phyloP scores from a whole-genome alignment of 2,888 invertebrate species.

The Norana najaformis region DNA sequence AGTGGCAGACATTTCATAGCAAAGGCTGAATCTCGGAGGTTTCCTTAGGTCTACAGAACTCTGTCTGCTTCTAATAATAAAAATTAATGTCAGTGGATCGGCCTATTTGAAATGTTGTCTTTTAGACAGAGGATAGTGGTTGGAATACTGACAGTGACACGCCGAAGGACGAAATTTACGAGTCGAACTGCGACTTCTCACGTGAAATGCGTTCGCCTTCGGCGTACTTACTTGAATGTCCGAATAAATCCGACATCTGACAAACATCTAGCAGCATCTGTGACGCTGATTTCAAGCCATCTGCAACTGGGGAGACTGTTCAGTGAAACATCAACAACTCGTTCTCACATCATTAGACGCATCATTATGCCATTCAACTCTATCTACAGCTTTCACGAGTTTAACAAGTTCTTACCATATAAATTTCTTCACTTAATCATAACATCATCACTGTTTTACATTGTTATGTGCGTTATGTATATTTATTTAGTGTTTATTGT shows the following conservation, averaged over 20 bases:
- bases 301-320: background rate
- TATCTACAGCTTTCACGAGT: background rate
- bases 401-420: background rate
- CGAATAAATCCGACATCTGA: too few relatives aligned
- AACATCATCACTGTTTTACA: background rate
- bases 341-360: background rate
- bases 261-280: background rate
- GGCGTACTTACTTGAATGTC: too few relatives aligned
- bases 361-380: background rate
- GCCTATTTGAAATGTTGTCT: background rate
- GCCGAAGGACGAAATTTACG: background rate
- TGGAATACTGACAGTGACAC: background rate
- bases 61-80: background rate
- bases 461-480: background rate
- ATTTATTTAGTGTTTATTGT: background rate
- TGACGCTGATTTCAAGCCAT: background rate
- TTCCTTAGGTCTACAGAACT: background rate
- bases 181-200: background rate
- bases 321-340: too few relatives aligned
- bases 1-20: too few relatives aligned
- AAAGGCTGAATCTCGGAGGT: too few relatives aligned
- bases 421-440: background rate
- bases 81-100: background rate
- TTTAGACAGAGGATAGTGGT: background rate
- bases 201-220: too few relatives aligned